Evolutionary conservation across 2,797 vertebrate genomes (phyloP), one percentile per base, ranked within the genome.

Genomic region (Oreortyx pictus): DNA sequence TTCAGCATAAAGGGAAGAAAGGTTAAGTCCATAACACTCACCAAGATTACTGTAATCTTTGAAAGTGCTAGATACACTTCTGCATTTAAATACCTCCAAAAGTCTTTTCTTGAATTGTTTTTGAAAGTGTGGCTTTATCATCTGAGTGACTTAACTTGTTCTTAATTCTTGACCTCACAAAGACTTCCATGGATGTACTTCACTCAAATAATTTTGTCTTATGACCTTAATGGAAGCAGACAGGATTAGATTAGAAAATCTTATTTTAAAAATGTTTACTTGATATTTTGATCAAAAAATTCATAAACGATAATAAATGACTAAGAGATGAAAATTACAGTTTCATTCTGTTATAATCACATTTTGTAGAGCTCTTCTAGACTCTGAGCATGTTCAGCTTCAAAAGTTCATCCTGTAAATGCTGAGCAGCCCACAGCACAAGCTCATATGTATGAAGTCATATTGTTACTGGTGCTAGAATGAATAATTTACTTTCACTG

Each of bases 1-100:
- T 91, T 81, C 62, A 83, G 93, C 93, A 87, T 23, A 78, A 35
- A 87, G 46, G 35, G 76, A 92, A 89, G 84, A 90, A 86, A 64
- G 82, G 92, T 91, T 93, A 96, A 96, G 50, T 72, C 85, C 27
- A 27, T 83, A 89, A 78, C 82, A 91, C 56, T 89, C 56, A 74
- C 57, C 84, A 82, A 96, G 92, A 92, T 92, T 86, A 94, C 13
- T 49, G 47, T 60, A 64, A 46, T 88, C 88, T 89, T 86, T 94
- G 79, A 75, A 84, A 86, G 59, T 86, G 73, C 52, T 93, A 94
- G 83, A 68, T 75, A 94, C 25, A 70, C 37, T 20, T 83, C 82
- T 78, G 66, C 73, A 93, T 90, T 76, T 82, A 92, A 93, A 95
- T 76, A 62, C 35, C 71, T 90, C 65, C 52, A 18, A 5, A 93